These are phyloP conservation scores for Zaprionus taronus DNA, from an alignment of 1,140 invertebrate genomes.

Conservation along the genomic window DNA sequence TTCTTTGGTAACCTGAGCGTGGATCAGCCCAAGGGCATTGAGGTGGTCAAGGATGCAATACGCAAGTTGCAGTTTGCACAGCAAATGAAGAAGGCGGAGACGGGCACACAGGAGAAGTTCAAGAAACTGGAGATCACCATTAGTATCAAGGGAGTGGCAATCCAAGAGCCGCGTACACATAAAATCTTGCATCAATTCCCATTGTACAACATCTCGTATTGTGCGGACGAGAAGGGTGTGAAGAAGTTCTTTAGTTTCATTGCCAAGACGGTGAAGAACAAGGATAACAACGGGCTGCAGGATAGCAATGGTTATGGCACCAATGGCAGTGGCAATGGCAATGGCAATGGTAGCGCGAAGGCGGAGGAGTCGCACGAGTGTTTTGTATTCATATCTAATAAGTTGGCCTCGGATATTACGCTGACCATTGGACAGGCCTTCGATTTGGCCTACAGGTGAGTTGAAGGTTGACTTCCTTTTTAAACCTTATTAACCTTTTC, in stretches of 20 bases:
- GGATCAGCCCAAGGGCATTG: constrained; percentile 97
- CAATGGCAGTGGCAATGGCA: constrained; percentile 41
- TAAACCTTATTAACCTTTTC: background rate
- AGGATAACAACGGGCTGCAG: constrained; percentile 84
- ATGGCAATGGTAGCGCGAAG: constrained; percentile 50
- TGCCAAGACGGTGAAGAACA: constrained; percentile 91
- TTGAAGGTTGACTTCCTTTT: too few relatives aligned
- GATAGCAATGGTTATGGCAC: constrained; percentile 63
- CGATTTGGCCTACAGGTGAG: constrained; percentile 95
- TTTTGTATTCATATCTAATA: constrained; percentile 98
- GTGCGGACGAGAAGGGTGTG: constrained; percentile 98
- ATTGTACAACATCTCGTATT: constrained; percentile 98
- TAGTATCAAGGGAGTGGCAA: constrained; percentile 97
- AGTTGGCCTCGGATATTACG: constrained; percentile 98
- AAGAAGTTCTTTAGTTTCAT: constrained; percentile 99
- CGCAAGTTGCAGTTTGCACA: constrained; percentile 97
- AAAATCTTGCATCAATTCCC: constrained; percentile 97
- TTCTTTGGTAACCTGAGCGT: constrained; percentile 97
- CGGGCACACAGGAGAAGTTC: constrained; percentile 91
- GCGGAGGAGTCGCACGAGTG: constrained; percentile 93
- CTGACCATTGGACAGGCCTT: constrained; percentile 98
- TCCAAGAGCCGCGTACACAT: constrained; percentile 90
- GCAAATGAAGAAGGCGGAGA: constrained; percentile 96
- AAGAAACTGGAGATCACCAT: constrained; percentile 97
- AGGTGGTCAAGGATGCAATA: constrained; percentile 98